These are phyloP conservation scores for Papilio xuthus DNA, from an alignment of 1,140 invertebrate species.

Conservation along the genomic window DNA sequence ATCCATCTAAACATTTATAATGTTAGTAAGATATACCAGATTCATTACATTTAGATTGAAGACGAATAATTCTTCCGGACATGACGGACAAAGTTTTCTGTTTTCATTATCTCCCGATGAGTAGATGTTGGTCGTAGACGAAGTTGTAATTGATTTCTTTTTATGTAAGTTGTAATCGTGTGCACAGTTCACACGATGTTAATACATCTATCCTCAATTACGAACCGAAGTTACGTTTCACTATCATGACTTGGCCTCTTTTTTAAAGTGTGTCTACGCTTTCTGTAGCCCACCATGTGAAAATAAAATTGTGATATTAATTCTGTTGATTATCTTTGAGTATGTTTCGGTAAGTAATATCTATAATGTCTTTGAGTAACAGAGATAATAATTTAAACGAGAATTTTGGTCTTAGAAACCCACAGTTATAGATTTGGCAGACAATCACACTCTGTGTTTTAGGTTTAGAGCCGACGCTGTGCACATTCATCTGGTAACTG, in stretches of 20 bases:
- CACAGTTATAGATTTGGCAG: no score
- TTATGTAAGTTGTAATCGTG: constrained; percentile 10
- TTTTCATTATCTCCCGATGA: no score
- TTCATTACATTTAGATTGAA: no score
- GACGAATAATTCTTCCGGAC: no score
- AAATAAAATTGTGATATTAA: neutral
- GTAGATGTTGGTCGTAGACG: neutral
- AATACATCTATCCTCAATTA: constrained; percentile 23
- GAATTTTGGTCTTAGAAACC: no score
- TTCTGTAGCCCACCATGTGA: constrained; percentile 3
- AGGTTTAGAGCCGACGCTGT: neutral
- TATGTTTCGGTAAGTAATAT: no score
- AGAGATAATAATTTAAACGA: no score
- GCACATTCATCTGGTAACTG: neutral
- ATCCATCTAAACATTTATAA: no score
- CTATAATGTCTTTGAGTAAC: no score
- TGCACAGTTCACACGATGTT: constrained; percentile 7
- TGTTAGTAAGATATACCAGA: no score
- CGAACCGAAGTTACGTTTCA: constrained; percentile 8
- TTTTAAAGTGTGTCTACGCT: constrained; percentile 4
- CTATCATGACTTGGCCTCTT: constrained; percentile 19
- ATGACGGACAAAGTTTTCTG: no score
- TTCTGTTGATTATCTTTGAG: neutral
- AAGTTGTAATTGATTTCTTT: neutral
- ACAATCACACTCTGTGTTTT: neutral